Evolutionary conservation across 2,888 invertebrate species (phyloP).

Genomic region (Calameuta pallipes): DNA sequence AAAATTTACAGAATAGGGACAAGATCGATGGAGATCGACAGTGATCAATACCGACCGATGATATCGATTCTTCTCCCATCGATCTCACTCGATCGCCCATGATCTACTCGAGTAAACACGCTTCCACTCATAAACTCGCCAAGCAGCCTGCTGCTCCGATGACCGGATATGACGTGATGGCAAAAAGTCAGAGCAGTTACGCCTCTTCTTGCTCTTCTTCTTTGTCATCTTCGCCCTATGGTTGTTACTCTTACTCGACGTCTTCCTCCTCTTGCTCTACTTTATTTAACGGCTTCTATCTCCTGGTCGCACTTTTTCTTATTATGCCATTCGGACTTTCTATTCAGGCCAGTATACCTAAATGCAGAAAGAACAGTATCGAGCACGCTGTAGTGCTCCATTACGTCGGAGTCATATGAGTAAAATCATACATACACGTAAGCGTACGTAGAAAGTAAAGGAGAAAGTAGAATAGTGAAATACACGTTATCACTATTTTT

Average conservation of each 20-base stretch:
- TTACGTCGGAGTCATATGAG: neutral
- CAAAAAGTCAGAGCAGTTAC: slow-evolving; percentile 39
- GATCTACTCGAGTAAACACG: slow-evolving; percentile 62
- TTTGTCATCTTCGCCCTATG: slow-evolving; percentile 8
- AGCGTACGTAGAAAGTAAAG: neutral
- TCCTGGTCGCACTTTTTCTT: neutral
- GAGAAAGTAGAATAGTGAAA: neutral
- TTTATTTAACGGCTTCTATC: neutral
- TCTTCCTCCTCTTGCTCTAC: slow-evolving; percentile 11
- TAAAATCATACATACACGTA: neutral
- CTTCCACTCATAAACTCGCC: slow-evolving; percentile 44
- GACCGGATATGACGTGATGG: slow-evolving; percentile 61
- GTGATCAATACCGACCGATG: neutral
- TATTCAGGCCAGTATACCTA: neutral
- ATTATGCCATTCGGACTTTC: neutral
- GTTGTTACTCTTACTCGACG: neutral
- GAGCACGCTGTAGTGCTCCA: too few species aligned
- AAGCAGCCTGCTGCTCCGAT: slow-evolving; percentile 50
- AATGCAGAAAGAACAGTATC: neutral
- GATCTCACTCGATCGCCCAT: slow-evolving; percentile 40
- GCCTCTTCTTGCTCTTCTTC: slow-evolving; percentile 14
- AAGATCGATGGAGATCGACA: neutral
- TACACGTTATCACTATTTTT: neutral
- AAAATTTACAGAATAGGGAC: neutral
- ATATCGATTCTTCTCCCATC: neutral